phyloP scores from a whole-genome alignment of 2,797 vertebrate genomes.

The Cossypha dichroa region DNA sequence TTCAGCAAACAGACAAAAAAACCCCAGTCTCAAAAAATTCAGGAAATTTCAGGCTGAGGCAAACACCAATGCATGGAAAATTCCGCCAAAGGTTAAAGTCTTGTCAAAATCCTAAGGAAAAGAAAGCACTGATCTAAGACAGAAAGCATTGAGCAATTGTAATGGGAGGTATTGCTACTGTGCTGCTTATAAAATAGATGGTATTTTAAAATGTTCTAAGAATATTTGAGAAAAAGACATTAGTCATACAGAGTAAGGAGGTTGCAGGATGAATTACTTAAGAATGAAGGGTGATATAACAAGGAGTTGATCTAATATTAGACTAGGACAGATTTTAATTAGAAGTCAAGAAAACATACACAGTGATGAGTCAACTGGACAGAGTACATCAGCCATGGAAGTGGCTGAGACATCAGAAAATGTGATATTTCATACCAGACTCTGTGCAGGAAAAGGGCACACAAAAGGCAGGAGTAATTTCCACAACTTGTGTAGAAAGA shows the following conservation, averaged over 20 bases:
- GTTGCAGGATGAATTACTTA: slow-evolving; percentile 45
- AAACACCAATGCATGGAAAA: slow-evolving; percentile 33
- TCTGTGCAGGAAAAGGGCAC: neutral
- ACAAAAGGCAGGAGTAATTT: neutral
- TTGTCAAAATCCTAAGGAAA: neutral
- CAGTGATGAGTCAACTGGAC: slow-evolving; percentile 55
- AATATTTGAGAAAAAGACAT: slow-evolving; percentile 60
- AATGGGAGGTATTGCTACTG: slow-evolving; percentile 6
- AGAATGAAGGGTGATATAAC: slow-evolving; percentile 60
- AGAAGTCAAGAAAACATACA: slow-evolving; percentile 52
- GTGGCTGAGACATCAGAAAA: slow-evolving; percentile 26
- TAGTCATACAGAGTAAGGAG: slow-evolving; percentile 59
- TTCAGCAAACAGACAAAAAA: neutral
- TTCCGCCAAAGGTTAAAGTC: neutral
- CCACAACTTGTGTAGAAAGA: neutral
- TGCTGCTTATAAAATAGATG: slow-evolving; percentile 49
- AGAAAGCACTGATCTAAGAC: slow-evolving; percentile 30
- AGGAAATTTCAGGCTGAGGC: neutral
- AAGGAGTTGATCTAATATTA: slow-evolving; percentile 55
- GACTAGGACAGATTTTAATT: slow-evolving; percentile 57
- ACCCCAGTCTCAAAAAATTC: neutral
- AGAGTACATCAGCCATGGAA: slow-evolving; percentile 28
- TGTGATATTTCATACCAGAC: neutral
- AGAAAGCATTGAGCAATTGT: slow-evolving; percentile 11
- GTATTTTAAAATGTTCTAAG: slow-evolving; percentile 63